Conservation (phyloP, 2,888 invertebrate species). For the Euzetes globulus region DNA sequence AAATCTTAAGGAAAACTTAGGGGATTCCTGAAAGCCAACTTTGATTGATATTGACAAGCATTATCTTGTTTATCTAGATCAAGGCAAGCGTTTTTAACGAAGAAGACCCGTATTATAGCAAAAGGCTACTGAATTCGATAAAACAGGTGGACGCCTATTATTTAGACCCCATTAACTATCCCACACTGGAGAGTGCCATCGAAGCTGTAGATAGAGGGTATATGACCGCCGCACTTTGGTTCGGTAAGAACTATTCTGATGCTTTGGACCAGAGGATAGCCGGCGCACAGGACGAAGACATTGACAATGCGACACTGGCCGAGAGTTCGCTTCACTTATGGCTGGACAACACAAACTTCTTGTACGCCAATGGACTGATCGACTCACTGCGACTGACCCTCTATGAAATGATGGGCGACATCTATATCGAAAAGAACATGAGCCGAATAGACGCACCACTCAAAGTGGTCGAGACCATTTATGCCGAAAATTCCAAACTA, state of each 20-base stretch:
- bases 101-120: slow-evolving; percentile 20
- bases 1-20: too few species aligned
- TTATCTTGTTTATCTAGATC: neutral
- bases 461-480: slow-evolving; percentile 9
- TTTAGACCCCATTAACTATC: slow-evolving; percentile 30
- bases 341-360: slow-evolving; percentile 24
- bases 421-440: neutral
- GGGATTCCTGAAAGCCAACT: too few species aligned
- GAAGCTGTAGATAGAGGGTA: slow-evolving; percentile 11
- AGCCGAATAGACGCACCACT: slow-evolving; percentile 25
- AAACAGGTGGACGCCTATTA: slow-evolving; percentile 22
- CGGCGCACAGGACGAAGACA: neutral
- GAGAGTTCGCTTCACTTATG: slow-evolving; percentile 6
- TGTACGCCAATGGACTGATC: slow-evolving; percentile 30
- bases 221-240: slow-evolving; percentile 2
- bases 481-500: slow-evolving; percentile 26
- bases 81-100: slow-evolving; percentile 24
- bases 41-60: too few species aligned
- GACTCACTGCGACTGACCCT: slow-evolving; percentile 28
- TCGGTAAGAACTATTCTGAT: slow-evolving; percentile 16
- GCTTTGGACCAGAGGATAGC: neutral
- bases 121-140: neutral
- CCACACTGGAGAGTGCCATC: slow-evolving; percentile 4
- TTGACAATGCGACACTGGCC: slow-evolving; percentile 13
- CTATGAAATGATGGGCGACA: neutral